Evolutionary conservation across 2,888 invertebrate genomes (phyloP).

Genomic region (Ochlodes sylvanus): DNA sequence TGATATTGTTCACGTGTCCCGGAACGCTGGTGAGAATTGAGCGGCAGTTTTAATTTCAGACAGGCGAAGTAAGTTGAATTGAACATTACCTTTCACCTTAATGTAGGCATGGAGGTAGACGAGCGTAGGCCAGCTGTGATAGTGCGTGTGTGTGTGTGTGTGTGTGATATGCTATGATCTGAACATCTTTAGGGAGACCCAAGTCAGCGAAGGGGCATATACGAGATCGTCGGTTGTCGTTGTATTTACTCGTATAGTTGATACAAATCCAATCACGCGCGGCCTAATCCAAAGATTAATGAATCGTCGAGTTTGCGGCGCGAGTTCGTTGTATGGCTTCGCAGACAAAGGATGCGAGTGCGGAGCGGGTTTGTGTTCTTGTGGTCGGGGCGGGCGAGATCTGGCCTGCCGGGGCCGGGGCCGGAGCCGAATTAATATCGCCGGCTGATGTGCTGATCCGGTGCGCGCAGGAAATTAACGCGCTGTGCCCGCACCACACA

Average conservation of each 20-base stretch:
- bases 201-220: no score
- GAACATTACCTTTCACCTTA: no score
- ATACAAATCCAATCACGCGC: constrained; percentile 29
- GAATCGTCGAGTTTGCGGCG: constrained; percentile 14
- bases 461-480: constrained; percentile 11
- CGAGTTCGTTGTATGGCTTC: constrained; percentile 23
- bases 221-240: no score
- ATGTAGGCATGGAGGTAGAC: no score
- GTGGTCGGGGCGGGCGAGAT: constrained; percentile 2
- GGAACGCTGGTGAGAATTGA: no score
- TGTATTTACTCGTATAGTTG: constrained; percentile 27
- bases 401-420: not conserved
- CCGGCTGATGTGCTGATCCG: constrained; percentile 20
- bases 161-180: no score
- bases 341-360: not conserved
- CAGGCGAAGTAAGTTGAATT: no score
- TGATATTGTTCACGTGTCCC: no score
- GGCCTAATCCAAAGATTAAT: constrained; percentile 31
- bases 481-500: not conserved
- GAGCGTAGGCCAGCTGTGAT: no score
- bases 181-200: no score
- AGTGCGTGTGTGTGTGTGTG: no score
- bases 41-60: no score
- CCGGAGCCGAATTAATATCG: constrained; percentile 20
- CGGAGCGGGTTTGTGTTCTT: constrained; percentile 4